These are phyloP conservation scores for Diploscapter pachys DNA, from an alignment of 1,140 invertebrate species.

Conservation along the genomic window DNA sequence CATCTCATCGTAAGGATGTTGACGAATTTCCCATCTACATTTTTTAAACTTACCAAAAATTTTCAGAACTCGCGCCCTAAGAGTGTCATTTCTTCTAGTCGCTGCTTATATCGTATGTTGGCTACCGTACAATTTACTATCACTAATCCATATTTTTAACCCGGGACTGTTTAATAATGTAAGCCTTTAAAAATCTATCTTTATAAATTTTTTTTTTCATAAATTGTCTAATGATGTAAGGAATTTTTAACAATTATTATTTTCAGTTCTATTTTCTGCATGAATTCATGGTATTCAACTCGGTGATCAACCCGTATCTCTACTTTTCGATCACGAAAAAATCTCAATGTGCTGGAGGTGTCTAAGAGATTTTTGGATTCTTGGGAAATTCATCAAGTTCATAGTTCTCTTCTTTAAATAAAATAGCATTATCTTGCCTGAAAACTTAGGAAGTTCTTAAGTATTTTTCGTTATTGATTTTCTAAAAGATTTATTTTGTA, in stretches of 20 bases:
- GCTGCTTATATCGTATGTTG: slow-evolving; percentile 56
- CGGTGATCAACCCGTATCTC: slow-evolving; percentile 55
- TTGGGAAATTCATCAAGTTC: too few species aligned
- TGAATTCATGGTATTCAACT: slow-evolving; percentile 55
- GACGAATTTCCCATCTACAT: not conserved
- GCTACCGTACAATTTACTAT: slow-evolving; percentile 53
- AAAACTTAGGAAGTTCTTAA: too few species aligned
- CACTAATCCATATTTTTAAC: slow-evolving; percentile 53
- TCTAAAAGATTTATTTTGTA: too few species aligned
- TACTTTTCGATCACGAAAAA: slow-evolving; percentile 18
- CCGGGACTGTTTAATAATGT: slow-evolving; percentile 51
- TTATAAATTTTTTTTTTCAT: slow-evolving; percentile 30
- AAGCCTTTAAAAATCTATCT: slow-evolving; percentile 42
- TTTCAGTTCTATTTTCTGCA: slow-evolving; percentile 52
- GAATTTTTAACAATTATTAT: not conserved
- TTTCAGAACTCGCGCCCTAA: slow-evolving; percentile 51
- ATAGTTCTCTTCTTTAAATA: too few species aligned
- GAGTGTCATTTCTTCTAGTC: slow-evolving; percentile 54
- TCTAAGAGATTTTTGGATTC: too few species aligned
- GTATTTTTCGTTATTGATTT: too few species aligned
- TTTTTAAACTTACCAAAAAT: not conserved
- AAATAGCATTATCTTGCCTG: too few species aligned
- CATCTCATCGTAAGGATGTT: not conserved
- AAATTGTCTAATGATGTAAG: slow-evolving; percentile 51
- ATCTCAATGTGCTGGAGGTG: too few species aligned